Evolutionary conservation across 2,888 invertebrate genomes (phyloP).

Genomic region (Mystacides longicornis): DNA sequence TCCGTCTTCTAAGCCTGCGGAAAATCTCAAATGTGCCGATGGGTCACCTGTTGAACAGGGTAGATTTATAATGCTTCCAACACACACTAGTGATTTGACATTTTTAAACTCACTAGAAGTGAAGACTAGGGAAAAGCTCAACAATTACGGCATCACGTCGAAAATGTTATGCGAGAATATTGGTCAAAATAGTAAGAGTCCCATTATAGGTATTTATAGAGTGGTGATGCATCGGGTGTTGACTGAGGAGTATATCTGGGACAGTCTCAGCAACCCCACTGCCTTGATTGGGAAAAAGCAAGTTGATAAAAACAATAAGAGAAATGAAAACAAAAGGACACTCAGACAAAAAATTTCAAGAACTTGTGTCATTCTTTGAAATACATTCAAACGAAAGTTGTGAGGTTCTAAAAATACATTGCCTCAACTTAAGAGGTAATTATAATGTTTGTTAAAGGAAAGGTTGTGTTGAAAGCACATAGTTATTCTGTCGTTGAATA

Average conservation of each 20-base stretch:
- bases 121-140: constrained; percentile 46
- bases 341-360: constrained; percentile 23
- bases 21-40: constrained; percentile 32
- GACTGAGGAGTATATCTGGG: constrained; percentile 26
- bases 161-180: constrained; percentile 50
- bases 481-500: too few relatives aligned
- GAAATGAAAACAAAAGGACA: constrained; percentile 18
- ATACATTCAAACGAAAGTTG: too few relatives aligned
- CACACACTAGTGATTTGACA: constrained; percentile 34
- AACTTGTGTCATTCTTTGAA: constrained; percentile 23
- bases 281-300: constrained; percentile 15
- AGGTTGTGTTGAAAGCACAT: too few relatives aligned
- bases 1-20: constrained; percentile 30
- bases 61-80: constrained; percentile 39
- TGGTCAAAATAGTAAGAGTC: constrained; percentile 53
- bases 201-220: constrained; percentile 63
- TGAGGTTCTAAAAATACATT: too few relatives aligned
- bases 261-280: constrained; percentile 24
- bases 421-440: too few relatives aligned
- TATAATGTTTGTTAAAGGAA: too few relatives aligned
- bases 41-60: constrained; percentile 37
- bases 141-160: constrained; percentile 52
- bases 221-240: constrained; percentile 54
- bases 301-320: constrained; percentile 12
- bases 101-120: constrained; percentile 39